Conservation (phyloP, 2,888 invertebrate genomes). For the Polydrusus cervinus region DNA sequence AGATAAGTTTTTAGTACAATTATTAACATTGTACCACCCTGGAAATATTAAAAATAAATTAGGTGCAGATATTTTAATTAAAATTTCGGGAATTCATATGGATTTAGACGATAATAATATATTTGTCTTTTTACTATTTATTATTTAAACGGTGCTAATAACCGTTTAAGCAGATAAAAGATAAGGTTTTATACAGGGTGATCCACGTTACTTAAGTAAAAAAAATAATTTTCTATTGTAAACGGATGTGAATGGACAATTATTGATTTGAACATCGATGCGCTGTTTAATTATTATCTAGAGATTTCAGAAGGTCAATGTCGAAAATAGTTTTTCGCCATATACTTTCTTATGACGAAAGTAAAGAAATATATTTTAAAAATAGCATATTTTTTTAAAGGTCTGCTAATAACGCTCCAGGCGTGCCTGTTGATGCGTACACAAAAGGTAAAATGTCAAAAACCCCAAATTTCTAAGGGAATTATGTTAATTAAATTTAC, state of each 20-base stretch:
- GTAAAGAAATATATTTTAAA: not conserved
- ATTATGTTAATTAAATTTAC: not conserved
- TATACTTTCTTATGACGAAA: not conserved
- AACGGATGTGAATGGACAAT: not conserved
- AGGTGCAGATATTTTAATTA: constrained; percentile 10
- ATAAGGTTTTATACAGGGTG: not conserved
- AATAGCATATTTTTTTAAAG: not conserved
- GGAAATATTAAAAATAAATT: not conserved
- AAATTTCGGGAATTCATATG: constrained; percentile 1
- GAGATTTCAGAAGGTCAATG: not conserved
- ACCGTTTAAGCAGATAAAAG: not conserved
- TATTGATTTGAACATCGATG: too few species aligned
- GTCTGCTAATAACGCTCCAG: not conserved
- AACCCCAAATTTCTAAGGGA: not conserved
- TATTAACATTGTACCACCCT: not conserved
- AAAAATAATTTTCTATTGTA: not conserved
- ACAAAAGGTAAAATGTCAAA: constrained; percentile 5
- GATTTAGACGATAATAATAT: not conserved
- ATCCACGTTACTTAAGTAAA: not conserved
- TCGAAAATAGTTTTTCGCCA: too few species aligned
- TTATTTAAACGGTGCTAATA: not conserved
- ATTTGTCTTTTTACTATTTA: not conserved
- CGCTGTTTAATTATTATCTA: not conserved
- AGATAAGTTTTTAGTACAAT: not conserved
- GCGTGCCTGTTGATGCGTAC: not conserved